Evolutionary conservation across 2,888 invertebrate species (phyloP).

Genomic region (Saturnia japonica): DNA sequence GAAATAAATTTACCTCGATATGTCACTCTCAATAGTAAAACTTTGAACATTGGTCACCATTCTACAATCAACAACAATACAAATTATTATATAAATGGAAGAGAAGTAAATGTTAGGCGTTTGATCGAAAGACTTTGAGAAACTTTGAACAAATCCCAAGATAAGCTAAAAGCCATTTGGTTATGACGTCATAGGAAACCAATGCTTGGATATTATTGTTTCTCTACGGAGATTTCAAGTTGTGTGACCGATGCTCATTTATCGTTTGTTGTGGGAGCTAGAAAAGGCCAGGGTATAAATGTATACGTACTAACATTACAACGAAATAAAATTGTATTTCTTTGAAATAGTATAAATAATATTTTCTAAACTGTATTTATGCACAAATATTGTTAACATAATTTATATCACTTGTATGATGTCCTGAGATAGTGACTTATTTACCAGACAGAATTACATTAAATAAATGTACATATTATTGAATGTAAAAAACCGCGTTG

Average conservation of each 20-base stretch:
- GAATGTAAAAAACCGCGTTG: too few species aligned
- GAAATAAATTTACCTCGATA: too few species aligned
- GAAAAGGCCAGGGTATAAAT: not conserved
- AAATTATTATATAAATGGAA: not conserved
- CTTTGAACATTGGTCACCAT: not conserved
- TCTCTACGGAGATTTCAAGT: not conserved
- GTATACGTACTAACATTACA: too few species aligned
- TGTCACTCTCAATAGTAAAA: not conserved
- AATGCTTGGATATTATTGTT: constrained; percentile 6
- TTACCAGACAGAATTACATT: too few species aligned
- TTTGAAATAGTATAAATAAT: too few species aligned
- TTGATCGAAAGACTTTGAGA: not conserved
- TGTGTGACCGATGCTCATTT: not conserved
- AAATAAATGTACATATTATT: too few species aligned
- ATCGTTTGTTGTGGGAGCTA: not conserved
- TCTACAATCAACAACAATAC: not conserved
- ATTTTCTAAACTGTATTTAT: too few species aligned
- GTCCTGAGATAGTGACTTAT: too few species aligned
- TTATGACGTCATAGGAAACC: not conserved
- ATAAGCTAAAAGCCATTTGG: not conserved
- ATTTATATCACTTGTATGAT: too few species aligned
- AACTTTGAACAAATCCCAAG: not conserved
- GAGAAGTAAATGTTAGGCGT: not conserved
- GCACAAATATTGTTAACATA: too few species aligned
- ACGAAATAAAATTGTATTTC: too few species aligned